Conservation (phyloP, 2,888 invertebrate species). For the Blastobasis lacticolella region DNA sequence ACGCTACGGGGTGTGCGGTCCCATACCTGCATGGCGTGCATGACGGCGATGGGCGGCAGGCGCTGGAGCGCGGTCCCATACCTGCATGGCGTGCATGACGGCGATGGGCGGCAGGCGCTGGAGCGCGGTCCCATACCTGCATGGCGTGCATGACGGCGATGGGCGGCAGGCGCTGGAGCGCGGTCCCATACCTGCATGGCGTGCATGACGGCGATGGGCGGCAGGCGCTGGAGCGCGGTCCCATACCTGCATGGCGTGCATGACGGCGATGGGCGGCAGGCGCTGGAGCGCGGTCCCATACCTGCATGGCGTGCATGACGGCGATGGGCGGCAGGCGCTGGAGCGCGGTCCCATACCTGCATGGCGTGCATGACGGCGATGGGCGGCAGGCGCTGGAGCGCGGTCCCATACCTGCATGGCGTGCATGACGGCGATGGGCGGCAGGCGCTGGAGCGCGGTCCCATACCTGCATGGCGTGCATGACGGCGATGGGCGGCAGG, state of each 20-base stretch:
- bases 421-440: slow-evolving; percentile 95
- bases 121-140: slow-evolving; percentile 77
- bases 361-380: slow-evolving; percentile 89
- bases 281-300: slow-evolving; percentile 83
- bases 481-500: slow-evolving; percentile 95
- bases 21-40: slow-evolving; percentile 62
- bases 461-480: slow-evolving; percentile 62
- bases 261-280: slow-evolving; percentile 95
- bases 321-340: slow-evolving; percentile 94
- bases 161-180: slow-evolving; percentile 91
- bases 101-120: slow-evolving; percentile 94
- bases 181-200: slow-evolving; percentile 60
- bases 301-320: slow-evolving; percentile 78
- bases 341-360: slow-evolving; percentile 77
- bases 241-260: slow-evolving; percentile 62
- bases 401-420: slow-evolving; percentile 60
- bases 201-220: slow-evolving; percentile 95
- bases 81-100: slow-evolving; percentile 78
- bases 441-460: slow-evolving; percentile 90
- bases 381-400: slow-evolving; percentile 91
- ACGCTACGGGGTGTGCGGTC: too few relatives aligned
- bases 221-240: slow-evolving; percentile 90
- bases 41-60: slow-evolving; percentile 95
- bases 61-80: slow-evolving; percentile 83
- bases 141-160: slow-evolving; percentile 89